Evolutionary conservation across 2,113 vertebrate genomes (phyloP), one percentile per base, ranked within the genome.

Genomic region (Apteryx mantelli): DNA sequence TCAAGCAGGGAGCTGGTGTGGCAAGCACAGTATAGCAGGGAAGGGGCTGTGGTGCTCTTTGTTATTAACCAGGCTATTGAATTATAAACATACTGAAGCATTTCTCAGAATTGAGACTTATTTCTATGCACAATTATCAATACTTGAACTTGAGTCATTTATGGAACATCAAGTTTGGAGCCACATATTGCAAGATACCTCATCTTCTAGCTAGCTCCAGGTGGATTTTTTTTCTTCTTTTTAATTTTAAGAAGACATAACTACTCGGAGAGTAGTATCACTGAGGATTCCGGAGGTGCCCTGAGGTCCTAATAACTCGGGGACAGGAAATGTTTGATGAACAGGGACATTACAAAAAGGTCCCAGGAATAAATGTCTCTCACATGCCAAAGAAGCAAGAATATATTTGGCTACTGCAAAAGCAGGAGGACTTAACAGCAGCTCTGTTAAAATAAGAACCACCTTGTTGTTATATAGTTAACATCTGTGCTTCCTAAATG

Each of bases 401-500:
- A 65, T 76, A 61, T 25, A 85, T 93, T 96, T 95, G 92, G 93
- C 76, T 94, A 60, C 61, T 53, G 17, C 9, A 66, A 86, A 71
- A 96, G 75, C 70, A 89, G 86, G 64, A 36, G 38, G 36, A 94
- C 63, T 24, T 93, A 96, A 95, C 93, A 97, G 94, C 91, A 97
- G 91, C 94, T 95, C 21, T 93, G 81, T 88, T 95, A 91, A 70
- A 96, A 85, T 84, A 92, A 94, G 82, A 91, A 93, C 19, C 93
- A 95, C 89, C 86, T 96, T 97, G 89, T 89, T 97, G 68, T 95
- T 89, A 92, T 89, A 93, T n/a, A 97, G 86, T 96, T 96, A 97
- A 97, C 97, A 98, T 96, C 97, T 98, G 98, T 93, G 95, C 73
- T 97, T 97, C 95, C 87, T 96, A 95, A 97, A 97, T 80, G 75